Conservation (phyloP, 2,797 vertebrate species). For the Molothrus aeneus region DNA sequence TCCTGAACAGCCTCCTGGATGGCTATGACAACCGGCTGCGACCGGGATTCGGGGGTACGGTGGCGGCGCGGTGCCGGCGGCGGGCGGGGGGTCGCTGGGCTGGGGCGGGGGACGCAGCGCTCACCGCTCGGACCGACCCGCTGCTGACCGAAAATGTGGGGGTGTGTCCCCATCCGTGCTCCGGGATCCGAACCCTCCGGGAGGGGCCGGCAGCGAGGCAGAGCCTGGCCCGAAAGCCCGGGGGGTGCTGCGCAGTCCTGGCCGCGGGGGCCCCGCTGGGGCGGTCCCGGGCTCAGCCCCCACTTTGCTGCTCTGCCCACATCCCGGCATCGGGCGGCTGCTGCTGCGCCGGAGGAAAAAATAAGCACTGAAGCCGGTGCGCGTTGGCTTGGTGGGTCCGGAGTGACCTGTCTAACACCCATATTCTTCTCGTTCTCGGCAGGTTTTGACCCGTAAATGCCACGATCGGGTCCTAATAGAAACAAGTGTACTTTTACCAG, state of each 20-base stretch:
- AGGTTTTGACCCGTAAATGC: background rate
- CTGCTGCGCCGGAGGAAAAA: background rate
- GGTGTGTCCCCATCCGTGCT: background rate
- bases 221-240: background rate
- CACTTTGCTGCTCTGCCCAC: constrained; percentile 1
- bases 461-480: background rate
- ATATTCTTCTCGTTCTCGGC: background rate
- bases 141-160: background rate
- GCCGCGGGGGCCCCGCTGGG: background rate
- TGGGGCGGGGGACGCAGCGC: background rate
- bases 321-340: background rate
- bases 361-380: background rate
- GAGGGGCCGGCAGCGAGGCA: background rate
- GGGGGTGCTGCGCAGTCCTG: background rate
- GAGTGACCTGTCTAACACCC: background rate
- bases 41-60: constrained; percentile 96
- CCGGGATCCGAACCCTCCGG: background rate
- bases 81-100: background rate
- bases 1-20: constrained; percentile 95
- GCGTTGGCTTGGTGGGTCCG: background rate
- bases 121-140: background rate
- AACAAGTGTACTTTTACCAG: background rate
- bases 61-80: background rate
- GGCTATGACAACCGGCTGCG: constrained; percentile 98
- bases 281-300: constrained; percentile 17